Evolutionary conservation across 2,797 vertebrate species (phyloP).

Genomic region (Lacerta agilis): DNA sequence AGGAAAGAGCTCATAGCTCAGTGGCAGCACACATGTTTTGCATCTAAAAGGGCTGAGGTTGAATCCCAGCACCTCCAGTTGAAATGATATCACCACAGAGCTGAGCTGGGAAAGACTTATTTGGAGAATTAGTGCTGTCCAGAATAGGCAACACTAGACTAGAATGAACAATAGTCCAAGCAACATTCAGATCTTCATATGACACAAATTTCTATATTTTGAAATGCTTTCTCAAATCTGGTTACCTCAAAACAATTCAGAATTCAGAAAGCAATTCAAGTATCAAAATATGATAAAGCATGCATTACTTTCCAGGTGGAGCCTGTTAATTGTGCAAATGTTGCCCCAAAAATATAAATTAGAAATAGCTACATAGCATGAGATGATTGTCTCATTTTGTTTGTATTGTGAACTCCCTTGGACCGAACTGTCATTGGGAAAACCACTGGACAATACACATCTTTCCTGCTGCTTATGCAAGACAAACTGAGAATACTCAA

Average conservation of each 20-base stretch:
- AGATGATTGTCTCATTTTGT: not conserved
- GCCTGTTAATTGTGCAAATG: not conserved
- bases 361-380: not conserved
- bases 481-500: not conserved
- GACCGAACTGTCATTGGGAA: not conserved
- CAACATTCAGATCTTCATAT: not conserved
- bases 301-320: not conserved
- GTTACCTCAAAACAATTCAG: not conserved
- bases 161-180: not conserved
- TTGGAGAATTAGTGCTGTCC: not conserved
- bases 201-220: not conserved
- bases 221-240: not conserved
- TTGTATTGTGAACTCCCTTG: constrained; percentile 8
- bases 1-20: not conserved
- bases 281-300: not conserved
- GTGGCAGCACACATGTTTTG: not conserved
- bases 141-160: not conserved
- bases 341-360: not conserved
- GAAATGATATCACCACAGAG: not conserved
- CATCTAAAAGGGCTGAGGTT: not conserved
- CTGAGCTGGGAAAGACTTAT: not conserved
- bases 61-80: not conserved
- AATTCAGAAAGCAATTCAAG: not conserved
- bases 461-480: accelerated
- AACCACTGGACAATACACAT: not conserved